Percentiles rank a stretch among this genome's conserved stretches.
Evolutionary conservation across 2,113 vertebrate genomes (phyloP).

Genomic region (Chiloscyllium plagiosum): DNA sequence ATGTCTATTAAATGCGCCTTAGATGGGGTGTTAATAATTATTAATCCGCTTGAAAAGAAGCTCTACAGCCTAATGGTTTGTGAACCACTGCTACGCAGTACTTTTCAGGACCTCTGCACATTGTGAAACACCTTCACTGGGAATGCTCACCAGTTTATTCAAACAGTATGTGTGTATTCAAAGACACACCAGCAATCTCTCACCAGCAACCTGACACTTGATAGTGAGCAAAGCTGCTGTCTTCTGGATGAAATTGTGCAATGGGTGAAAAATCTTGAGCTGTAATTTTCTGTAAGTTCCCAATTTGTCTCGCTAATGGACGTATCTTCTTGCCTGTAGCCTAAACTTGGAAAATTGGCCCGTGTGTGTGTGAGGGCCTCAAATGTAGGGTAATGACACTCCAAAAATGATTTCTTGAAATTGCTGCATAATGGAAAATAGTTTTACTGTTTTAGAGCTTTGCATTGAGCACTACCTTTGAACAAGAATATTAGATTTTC

Average conservation of each 20-base stretch:
- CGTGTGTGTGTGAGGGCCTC: neutral
- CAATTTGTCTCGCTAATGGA: neutral
- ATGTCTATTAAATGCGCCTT: too few species aligned
- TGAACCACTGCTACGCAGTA: too few species aligned
- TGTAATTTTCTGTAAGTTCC: neutral
- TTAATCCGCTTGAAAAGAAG: too few species aligned
- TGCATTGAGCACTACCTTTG: neutral
- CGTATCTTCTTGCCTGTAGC: neutral
- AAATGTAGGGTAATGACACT: neutral
- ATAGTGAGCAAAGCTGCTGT: neutral
- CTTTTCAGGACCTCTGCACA: neutral
- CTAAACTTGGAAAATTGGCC: neutral
- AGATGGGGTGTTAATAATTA: too few species aligned
- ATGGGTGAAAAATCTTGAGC: neutral
- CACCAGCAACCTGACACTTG: neutral
- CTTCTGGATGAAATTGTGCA: neutral
- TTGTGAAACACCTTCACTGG: neutral
- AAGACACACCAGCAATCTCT: neutral
- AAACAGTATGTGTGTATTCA: neutral
- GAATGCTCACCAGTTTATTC: neutral
- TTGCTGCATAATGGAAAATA: neutral
- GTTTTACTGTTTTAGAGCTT: neutral
- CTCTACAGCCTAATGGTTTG: too few species aligned
- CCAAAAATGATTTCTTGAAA: neutral
- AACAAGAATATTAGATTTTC: neutral